Base-by-base conservation (phyloP, 2,113 vertebrate genomes). In the Garra rufa region DNA sequence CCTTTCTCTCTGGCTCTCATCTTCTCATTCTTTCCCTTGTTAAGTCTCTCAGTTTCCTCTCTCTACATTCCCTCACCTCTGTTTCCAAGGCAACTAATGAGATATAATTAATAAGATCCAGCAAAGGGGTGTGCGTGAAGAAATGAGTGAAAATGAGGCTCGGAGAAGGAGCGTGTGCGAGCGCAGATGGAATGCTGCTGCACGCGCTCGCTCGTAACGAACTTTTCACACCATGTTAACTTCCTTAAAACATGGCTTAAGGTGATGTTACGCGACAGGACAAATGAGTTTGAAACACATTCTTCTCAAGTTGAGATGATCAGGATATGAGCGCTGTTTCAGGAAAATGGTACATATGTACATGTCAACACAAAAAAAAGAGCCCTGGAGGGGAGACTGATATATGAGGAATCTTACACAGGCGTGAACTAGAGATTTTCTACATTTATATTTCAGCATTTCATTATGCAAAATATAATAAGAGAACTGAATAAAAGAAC, bases 1-100 rank as follows among this genome's bases (percentile, higher is more conserved):
- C 65, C 34, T 87, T 76, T 87, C 83, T 81, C 83, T 79, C 17
- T 86, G 67, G 52, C 86, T 86, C 82, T 86, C 90, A 89, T 79
- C 86, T 24, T 81, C 79, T 83, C 80, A 46, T 84, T 87, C 83
- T 57, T 80, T 61, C 34, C 74, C 46, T 85, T 34, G 76, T 86
- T 84, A 83, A 84, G 80, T 86, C 73, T 79, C 73, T 73, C 79
- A 85, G 70, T 65, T 87, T 83, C 84, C 50, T 75, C 85, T 83
- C 89, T 91, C 89, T 85, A 90, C 88, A 88, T 92, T 88, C 82
- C 89, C 88, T 93, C 92, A 93, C 92, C 92, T 91, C 89, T 86
- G 94, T 95, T 95, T 92, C 94, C 93, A 94, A 91, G 92, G 94
- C 94, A 94, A 94, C 94, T 94, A 94, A 94, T 94, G 93, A 93